A percentile compares a stretch with the other conserved stretches of the same genome.
phyloP scores from a whole-genome alignment of 1,140 invertebrate genomes.

The Ooceraea biroi region DNA sequence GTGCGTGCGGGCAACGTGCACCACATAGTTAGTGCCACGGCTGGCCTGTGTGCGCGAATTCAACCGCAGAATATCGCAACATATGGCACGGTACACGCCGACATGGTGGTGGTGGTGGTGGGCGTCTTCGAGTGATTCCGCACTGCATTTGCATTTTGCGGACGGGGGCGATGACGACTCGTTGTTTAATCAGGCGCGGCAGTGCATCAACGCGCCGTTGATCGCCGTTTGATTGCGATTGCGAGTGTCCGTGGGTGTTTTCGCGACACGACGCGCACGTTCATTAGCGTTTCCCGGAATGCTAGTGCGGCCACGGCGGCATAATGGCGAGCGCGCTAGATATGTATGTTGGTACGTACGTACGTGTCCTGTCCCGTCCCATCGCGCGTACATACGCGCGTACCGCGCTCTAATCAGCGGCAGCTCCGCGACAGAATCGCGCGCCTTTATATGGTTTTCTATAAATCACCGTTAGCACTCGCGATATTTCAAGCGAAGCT shows the following conservation, averaged over 20 bases:
- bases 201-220: slow-evolving; percentile 56
- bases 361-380: not conserved
- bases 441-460: slow-evolving; percentile 18
- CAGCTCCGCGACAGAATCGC: not conserved
- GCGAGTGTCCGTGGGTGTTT: slow-evolving; percentile 58
- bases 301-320: slow-evolving; percentile 5
- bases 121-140: slow-evolving; percentile 58
- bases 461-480: slow-evolving; percentile 10
- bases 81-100: slow-evolving; percentile 64
- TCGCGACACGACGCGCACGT: slow-evolving; percentile 54
- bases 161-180: slow-evolving; percentile 56
- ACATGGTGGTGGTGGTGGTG: not conserved
- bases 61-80: slow-evolving; percentile 70
- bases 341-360: not conserved
- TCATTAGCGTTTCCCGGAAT: slow-evolving; percentile 63
- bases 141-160: slow-evolving; percentile 59
- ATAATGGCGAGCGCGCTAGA: slow-evolving; percentile 22
- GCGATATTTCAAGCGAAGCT: slow-evolving; percentile 26
- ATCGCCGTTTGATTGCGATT: slow-evolving; percentile 61
- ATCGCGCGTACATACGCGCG: not conserved
- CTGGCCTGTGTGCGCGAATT: slow-evolving; percentile 62
- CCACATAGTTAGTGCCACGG: not conserved
- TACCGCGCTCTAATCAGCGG: slow-evolving; percentile 14
- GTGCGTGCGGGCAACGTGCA: not conserved
- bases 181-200: slow-evolving; percentile 63